phyloP scores from a whole-genome alignment of 2,113 vertebrate species.

The Lota lota region DNA sequence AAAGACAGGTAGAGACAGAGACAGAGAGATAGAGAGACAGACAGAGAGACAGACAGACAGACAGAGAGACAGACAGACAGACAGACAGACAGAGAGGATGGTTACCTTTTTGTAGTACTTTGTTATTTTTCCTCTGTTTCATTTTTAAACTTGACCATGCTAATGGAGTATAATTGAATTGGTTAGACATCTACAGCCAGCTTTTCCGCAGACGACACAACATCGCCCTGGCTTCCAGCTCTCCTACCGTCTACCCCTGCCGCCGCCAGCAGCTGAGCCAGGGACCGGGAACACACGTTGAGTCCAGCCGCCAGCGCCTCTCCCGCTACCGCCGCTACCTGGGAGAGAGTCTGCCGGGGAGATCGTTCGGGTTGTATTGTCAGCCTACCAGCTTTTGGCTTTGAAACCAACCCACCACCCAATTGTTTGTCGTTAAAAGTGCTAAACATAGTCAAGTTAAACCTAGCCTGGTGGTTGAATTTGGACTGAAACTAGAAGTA shows the following conservation, averaged over 20 bases:
- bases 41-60: no score
- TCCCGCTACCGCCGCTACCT: conserved; percentile 44
- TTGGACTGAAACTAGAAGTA: background rate
- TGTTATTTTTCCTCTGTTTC: no score
- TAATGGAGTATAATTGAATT: background rate
- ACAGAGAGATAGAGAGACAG: no score
- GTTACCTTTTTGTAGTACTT: no score
- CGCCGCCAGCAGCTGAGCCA: conserved; percentile 44
- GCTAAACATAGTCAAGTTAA: background rate
- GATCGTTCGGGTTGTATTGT: background rate
- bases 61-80: no score
- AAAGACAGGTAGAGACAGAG: no score
- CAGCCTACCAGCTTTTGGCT: background rate
- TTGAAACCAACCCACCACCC: background rate
- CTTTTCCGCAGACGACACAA: background rate
- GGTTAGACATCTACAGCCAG: background rate
- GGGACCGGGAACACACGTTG: conserved; percentile 42
- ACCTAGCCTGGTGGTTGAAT: background rate
- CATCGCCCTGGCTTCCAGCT: background rate
- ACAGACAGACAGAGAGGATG: no score
- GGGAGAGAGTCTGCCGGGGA: conserved; percentile 40
- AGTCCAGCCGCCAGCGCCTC: conserved; percentile 36
- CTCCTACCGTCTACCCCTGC: conserved; percentile 60
- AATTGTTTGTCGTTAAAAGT: no score
- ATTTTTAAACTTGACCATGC: no score